Evolutionary conservation across 2,888 invertebrate genomes (phyloP).

Genomic region (Marronus borbonicus): DNA sequence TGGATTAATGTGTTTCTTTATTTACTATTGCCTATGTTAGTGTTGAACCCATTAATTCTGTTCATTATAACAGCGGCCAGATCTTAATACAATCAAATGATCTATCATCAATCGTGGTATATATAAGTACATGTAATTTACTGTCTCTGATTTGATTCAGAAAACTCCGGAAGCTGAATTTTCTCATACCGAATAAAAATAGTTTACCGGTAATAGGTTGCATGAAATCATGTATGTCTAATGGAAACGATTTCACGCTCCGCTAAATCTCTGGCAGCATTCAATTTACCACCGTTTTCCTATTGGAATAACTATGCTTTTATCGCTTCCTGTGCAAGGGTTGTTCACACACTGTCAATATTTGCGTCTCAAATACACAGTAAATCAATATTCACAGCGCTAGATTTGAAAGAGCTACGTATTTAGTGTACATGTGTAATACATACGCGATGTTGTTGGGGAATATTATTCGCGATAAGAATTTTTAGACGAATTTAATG

Average conservation of each 20-base stretch:
- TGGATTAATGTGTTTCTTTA: too few relatives aligned
- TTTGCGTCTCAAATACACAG: constrained; percentile 38
- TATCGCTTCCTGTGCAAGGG: constrained; percentile 44
- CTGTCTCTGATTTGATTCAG: not conserved
- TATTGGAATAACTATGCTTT: constrained; percentile 39
- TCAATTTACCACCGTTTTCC: constrained; percentile 37
- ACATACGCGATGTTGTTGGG: not conserved
- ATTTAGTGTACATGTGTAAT: not conserved
- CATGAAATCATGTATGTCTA: constrained; percentile 26
- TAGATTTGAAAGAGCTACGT: constrained; percentile 28
- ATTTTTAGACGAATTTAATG: constrained; percentile 34
- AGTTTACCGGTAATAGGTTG: constrained; percentile 3
- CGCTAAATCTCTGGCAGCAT: constrained; percentile 23
- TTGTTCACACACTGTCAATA: constrained; percentile 45
- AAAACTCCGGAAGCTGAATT: constrained; percentile 4
- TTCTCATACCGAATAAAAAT: not conserved
- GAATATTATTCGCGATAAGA: constrained; percentile 42
- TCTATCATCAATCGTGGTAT: not conserved
- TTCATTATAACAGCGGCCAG: too few relatives aligned
- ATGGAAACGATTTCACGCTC: constrained; percentile 30
- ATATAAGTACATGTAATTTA: not conserved
- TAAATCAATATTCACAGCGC: constrained; percentile 44
- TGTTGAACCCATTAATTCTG: too few relatives aligned
- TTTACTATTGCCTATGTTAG: too few relatives aligned
- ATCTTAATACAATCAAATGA: not conserved